phyloP scores from a whole-genome alignment of 53 echinoderm and acorn worm species.

The Stichopus horrens region DNA sequence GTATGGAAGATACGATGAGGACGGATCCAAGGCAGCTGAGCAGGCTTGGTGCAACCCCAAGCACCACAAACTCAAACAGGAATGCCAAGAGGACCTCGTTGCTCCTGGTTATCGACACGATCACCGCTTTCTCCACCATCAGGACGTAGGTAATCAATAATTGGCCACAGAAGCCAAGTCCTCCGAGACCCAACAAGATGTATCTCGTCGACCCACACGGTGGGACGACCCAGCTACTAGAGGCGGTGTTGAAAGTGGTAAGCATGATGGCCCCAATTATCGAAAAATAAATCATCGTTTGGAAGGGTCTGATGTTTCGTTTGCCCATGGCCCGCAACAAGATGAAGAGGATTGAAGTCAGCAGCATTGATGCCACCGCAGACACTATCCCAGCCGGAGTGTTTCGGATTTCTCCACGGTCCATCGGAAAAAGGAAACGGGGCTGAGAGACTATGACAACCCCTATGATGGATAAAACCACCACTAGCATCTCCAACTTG shows the following conservation, averaged over 20 bases:
- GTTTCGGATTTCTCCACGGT: not conserved
- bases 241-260: not conserved
- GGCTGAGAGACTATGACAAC: constrained; percentile 13
- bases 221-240: constrained; percentile 5
- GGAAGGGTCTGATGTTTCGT: constrained; percentile 11
- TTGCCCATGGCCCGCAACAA: constrained; percentile 8
- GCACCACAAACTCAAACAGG: constrained; percentile 21
- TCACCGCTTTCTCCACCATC: not conserved
- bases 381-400: not conserved
- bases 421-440: not conserved
- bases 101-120: constrained; percentile 5
- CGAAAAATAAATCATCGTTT: constrained; percentile 27
- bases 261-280: not conserved
- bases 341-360: not conserved
- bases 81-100: constrained; percentile 27
- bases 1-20: not conserved
- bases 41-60: constrained; percentile 19
- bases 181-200: not conserved
- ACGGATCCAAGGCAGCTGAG: constrained; percentile 18
- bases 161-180: constrained; percentile 8
- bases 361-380: not conserved
- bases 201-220: constrained; percentile 17
- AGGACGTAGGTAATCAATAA: constrained; percentile 14
- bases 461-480: not conserved
- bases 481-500: not conserved